Evolutionary conservation across 2,113 vertebrate species (phyloP), one percentile per base, ranked within the genome.

Genomic region (Pomatorhinus ruficollis): DNA sequence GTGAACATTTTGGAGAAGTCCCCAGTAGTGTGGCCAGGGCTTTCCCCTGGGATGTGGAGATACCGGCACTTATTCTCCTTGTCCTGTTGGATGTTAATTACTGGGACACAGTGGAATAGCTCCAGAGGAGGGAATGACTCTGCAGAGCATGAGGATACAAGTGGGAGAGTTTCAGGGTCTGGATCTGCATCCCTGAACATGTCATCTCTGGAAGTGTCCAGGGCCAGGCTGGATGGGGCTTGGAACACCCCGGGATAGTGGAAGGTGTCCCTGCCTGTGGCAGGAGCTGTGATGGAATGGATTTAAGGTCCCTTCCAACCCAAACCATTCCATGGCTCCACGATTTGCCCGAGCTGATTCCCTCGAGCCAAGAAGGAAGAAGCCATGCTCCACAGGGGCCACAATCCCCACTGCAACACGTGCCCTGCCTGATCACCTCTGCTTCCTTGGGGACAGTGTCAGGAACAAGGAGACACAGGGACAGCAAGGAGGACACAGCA

Each of bases 371-470:
- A 63, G 72, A 25, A 64, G 14, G 30, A 44, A 47, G 54, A 68
- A 12, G 24, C 40, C 6, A 0, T 23, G 45, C 23, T 47, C 52
- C 3, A 5, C 31, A 69, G 50, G 15, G 39, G 66, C 52, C 60
- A 15, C 31, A 56, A 18, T 4, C 12, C 47, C 9, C n/a, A 30
- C 8, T 5, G 4, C 20, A 18, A 52, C 2, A 2, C 0, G 1
- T 19, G 54, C 35, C 24, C 30, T 59, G 39, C 44, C 31, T 33
- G 13, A 66, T 4, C 1, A 44, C 50, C 49, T 59, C 57, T 0
- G 3, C 54, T 70, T 40, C n/a, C 35, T 1, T 0, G 5, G 33
- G 61, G n/a, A 61, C 40, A 17, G 3, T 3, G 15, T 3, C 0
- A 1, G 87, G 50, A 80, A 40, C 35, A 19, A 27, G 57, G 21